Evolutionary conservation across 2,888 invertebrate species (phyloP), one percentile per base, ranked within the genome.

Genomic region (Schrankia costaestrigalis): DNA sequence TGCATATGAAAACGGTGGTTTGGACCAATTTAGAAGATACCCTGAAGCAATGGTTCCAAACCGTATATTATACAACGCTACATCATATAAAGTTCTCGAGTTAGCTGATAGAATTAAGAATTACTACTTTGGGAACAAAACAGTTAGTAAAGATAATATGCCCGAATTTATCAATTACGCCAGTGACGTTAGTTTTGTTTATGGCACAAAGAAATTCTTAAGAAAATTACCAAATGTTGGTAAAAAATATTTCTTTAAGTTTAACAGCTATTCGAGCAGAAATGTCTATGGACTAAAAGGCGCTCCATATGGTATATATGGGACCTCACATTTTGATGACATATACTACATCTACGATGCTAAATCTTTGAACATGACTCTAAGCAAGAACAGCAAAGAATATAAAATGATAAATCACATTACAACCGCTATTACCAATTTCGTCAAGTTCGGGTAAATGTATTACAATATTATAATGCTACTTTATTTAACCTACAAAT

Each of bases 371-470:
- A 59, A 67, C 11, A 12, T 73, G 14, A 48, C 56, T 1, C 18
- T 74, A 3, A 53, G 56, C 10, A 66, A 54, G 3, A 45, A 42
- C 2, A 61, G 56, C 26, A 57, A 48, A 19, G 66, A 66, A 26
- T 71, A 68, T 26, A 46, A 59, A 24, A 55, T 78, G 46, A 48
- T 78, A 1, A 43, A 70, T n/a, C 47, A 63, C 12, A 53, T 58
- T 0, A 70, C 64, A 25, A 52, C 53, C 0, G 31, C 74, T 2
- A 62, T 78, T 17, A 67, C 70, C 0, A 78, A 78, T 42, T 80
- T 78, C 38, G 76, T 71, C n/a, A 78, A 78, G 49, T 69, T 54
- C 34, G 71, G 78, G 79, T 78, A 53, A 69, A 17, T 22, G 9
- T 26, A 5, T 5, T 3, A 9, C 5, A n/a, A n/a, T n/a, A 23